Base-by-base conservation (phyloP, 1,140 invertebrate genomes). In the Gryon sp. region DNA sequence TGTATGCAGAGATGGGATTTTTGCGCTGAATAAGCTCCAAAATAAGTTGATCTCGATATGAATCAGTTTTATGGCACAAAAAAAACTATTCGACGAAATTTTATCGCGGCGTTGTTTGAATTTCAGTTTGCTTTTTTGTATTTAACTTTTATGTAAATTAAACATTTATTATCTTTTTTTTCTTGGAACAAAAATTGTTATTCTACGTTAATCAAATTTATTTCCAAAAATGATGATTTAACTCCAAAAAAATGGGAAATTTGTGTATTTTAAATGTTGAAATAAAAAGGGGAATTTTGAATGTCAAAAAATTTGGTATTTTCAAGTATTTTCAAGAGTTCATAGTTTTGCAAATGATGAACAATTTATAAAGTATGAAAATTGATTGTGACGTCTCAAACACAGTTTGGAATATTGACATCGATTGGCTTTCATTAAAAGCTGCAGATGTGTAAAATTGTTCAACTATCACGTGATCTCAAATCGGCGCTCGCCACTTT, bases 381-480 rank as follows among this genome's bases (percentile, higher is more conserved):
- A 34, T 12, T 12, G 38, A 18, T 16, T n/a, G 8, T 57, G 50
- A 68, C 63, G 63, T n/a, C n/a, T n/a, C 26, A 57, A 57, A 43
- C 22, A 11, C 46, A 68, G 41, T 68, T 55, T 46, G 22, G 45
- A 26, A 19, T 41, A 69, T 69, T 70, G 65, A 70, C 65, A 60
- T 60, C 65, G 65, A 60, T 36, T 72, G 57, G 28, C 57, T 46
- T 62, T 55, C 46, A 62, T 62, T 62, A 53, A 72, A 62, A 22
- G 18, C 65, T 22, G 55, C 28, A 70, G 28, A 60, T 69, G 38
- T 60, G 55, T 53, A 26, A 52, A 70, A 46, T 43, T 43, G 43
- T 0, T 0, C 5, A 34, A 1, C 0, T 15, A n/a, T 62, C 68
- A 57, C 41, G 46, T 57, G 46, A 45, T 11, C 20, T 9, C 8